These are phyloP conservation scores for Chironex yamaguchii DNA, from an alignment of 30 jellyfish, hydroid and myxozoan genomes.

Conservation along the genomic window DNA sequence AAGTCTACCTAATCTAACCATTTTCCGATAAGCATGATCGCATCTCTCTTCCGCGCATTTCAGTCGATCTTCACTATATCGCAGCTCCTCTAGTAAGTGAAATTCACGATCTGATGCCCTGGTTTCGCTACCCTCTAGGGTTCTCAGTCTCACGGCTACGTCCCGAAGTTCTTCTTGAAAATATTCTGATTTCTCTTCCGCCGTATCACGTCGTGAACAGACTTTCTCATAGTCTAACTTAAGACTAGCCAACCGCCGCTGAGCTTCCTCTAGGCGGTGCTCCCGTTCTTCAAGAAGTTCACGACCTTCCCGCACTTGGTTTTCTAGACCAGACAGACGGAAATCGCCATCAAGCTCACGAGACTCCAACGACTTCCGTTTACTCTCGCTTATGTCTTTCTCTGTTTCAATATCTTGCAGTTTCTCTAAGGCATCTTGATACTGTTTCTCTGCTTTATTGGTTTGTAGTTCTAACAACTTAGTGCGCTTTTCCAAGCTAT, in stretches of 20 bases:
- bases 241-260: constrained; percentile 60
- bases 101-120: constrained; percentile 71
- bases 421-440: constrained; percentile 63
- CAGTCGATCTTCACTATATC: constrained; percentile 57
- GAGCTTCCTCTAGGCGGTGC: constrained; percentile 82
- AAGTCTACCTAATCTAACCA: constrained; percentile 53
- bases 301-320: constrained; percentile 61
- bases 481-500: not conserved
- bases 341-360: constrained; percentile 79
- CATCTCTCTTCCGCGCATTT: constrained; percentile 77
- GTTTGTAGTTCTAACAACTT: not conserved
- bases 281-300: constrained; percentile 69
- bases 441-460: constrained; percentile 66
- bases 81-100: constrained; percentile 74
- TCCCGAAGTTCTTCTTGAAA: constrained; percentile 74
- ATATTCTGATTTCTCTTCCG: constrained; percentile 70
- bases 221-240: constrained; percentile 66
- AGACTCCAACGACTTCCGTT: constrained; percentile 78
- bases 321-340: constrained; percentile 61
- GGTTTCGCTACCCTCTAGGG: constrained; percentile 66
- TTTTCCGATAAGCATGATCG: constrained; percentile 50
- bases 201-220: constrained; percentile 21
- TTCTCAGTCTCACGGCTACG: constrained; percentile 65
- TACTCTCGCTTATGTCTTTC: constrained; percentile 83
- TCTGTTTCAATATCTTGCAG: constrained; percentile 61